Base-by-base conservation (phyloP, 1,140 invertebrate genomes). In the Hyposmocoma kahamanoa region DNA sequence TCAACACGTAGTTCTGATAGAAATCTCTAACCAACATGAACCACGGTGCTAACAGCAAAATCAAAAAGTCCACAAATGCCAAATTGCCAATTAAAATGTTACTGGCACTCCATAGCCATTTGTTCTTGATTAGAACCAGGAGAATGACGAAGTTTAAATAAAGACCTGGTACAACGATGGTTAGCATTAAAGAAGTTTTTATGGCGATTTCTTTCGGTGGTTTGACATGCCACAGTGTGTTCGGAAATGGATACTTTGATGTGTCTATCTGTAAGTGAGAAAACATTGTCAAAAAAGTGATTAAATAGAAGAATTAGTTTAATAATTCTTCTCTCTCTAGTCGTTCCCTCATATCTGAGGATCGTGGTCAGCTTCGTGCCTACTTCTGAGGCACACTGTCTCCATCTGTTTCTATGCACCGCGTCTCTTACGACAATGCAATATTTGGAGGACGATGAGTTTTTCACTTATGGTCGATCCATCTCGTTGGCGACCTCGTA, bases 31-130 rank as follows among this genome's bases (percentile, higher is more conserved):
- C 86, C 20, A 94, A 77, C 67, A 93, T 90, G 62, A 93, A 90
- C 84, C 89, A 90, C 0, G 93, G 92, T 46, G 93, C 93, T 6
- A 95, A 86, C 1, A 94, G 50, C n/a, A 94, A 79, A 0, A 91
- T 94, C 0, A 92, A 67, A 1, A 95, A 79, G 77, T 96, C 95
- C 0, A 93, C 92, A 2, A 92, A 61, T 0, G 94, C 94, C 87
- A 96, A 90, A 59, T 94, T 96, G 20, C 91, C 89, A 8, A 97
- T 92, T 18, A 96, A 87, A 21, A 94, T 83, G 80, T 96, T 95
- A 2, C 93, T 94, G 0, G 93, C 90, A n/a, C 92, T 91, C 48
- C 90, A 88, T 45, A 95, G 86, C 53, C 91, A 88, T 56, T 89
- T 89, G 62, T 91, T 90, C n/a, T 85, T 89, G 0, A 89, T 50